Evolutionary conservation across 2,888 invertebrate genomes (phyloP).

Genomic region (Agrenia bidenticulata): DNA sequence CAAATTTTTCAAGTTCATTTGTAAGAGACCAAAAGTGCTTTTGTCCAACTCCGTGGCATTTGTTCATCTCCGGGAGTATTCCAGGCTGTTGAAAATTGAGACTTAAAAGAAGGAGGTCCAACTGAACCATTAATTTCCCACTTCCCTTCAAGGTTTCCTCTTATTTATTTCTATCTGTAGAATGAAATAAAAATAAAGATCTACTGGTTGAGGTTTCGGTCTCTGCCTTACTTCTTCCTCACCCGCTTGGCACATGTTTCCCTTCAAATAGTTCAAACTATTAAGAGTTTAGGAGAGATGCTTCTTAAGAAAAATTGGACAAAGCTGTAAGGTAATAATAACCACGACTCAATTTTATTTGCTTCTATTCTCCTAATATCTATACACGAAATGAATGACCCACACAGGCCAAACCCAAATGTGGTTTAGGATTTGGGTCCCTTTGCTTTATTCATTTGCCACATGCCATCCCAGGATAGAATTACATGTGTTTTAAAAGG

Average conservation of each 20-base stretch:
- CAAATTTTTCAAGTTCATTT: no score
- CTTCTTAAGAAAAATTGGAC: conserved; percentile 9
- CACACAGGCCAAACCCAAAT: not conserved
- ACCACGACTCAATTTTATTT: no score
- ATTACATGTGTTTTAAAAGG: no score
- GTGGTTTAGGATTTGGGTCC: conserved; percentile 5
- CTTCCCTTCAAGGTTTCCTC: conserved; percentile 21
- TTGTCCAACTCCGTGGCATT: no score
- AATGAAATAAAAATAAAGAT: not conserved
- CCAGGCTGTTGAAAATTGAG: conserved; percentile 16
- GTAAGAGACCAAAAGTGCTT: no score
- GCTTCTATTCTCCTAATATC: no score
- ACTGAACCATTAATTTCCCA: conserved; percentile 43
- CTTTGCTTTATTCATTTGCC: conserved; percentile 12
- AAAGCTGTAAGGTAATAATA: not conserved
- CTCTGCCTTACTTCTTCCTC: not conserved
- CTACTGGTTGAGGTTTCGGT: not conserved
- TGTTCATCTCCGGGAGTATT: no score
- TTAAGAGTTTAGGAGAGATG: not conserved
- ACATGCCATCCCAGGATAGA: conserved; percentile 3
- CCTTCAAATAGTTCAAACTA: conserved; percentile 26
- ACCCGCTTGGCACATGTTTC: conserved; percentile 50
- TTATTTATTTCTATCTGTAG: not conserved
- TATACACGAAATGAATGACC: no score
- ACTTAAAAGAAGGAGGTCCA: conserved; percentile 13